Conservation (phyloP, 92 coral and sea anemone genomes). For the Siderastrea radians region DNA sequence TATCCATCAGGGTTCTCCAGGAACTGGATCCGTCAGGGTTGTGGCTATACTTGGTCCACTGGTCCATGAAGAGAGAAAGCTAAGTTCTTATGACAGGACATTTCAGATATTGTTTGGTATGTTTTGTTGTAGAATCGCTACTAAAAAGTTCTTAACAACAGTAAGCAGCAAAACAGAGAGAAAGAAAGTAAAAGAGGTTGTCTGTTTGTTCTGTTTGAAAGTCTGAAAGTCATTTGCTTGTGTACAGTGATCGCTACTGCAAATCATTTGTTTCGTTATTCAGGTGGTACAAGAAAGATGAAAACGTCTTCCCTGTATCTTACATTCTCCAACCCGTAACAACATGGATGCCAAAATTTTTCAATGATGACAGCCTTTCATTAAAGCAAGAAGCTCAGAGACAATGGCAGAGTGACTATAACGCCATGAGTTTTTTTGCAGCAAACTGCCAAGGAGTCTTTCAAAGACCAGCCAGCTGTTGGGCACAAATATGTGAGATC, state of each 20-base stretch:
- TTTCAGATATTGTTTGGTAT: too few relatives aligned
- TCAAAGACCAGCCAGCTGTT: conserved; percentile 37
- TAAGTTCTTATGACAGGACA: too few relatives aligned
- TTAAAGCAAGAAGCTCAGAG: conserved; percentile 53
- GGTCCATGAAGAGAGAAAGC: too few relatives aligned
- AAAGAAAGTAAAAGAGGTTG: too few relatives aligned
- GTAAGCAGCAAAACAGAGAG: too few relatives aligned
- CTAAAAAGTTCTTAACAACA: too few relatives aligned
- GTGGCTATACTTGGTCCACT: background rate
- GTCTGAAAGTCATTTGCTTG: background rate
- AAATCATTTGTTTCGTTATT: background rate
- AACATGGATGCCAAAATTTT: conserved; percentile 74
- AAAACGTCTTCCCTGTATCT: conserved; percentile 76
- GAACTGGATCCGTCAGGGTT: too few relatives aligned
- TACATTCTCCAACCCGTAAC: conserved; percentile 88
- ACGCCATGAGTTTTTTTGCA: conserved; percentile 57
- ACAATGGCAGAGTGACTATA: conserved; percentile 70
- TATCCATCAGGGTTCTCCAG: too few relatives aligned
- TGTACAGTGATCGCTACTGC: background rate
- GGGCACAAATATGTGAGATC: conserved; percentile 73
- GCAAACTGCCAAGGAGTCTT: conserved; percentile 57
- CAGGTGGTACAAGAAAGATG: conserved; percentile 86
- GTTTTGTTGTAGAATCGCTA: too few relatives aligned
- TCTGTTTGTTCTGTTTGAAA: background rate
- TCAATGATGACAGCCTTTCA: conserved; percentile 45